Percentiles rank a stretch among this genome's conserved stretches.
These are phyloP conservation scores for Cataglyphis hispanica DNA, from an alignment of 1,140 invertebrate species.

Conservation along the genomic window DNA sequence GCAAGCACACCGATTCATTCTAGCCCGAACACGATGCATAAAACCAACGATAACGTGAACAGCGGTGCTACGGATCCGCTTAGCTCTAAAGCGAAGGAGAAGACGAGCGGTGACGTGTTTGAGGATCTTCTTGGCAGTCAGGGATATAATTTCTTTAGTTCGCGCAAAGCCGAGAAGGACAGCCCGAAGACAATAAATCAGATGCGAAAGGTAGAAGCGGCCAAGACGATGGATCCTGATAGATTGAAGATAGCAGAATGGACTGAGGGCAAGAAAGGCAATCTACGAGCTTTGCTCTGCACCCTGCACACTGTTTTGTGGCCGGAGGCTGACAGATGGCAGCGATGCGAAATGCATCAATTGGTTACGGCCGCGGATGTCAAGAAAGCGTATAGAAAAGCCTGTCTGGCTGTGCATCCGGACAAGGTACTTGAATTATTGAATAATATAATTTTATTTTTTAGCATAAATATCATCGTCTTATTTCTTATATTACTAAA, in stretches of 20 bases:
- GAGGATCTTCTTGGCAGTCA: conserved; percentile 96
- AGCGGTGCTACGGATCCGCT: conserved; percentile 32
- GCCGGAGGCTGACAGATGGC: conserved; percentile 96
- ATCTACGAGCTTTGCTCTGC: conserved; percentile 97
- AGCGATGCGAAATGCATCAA: conserved; percentile 97
- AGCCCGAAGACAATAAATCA: conserved; percentile 96
- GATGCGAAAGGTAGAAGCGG: conserved; percentile 95
- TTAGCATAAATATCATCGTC: conserved; percentile 8
- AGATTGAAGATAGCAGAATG: conserved; percentile 94
- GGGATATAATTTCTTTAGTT: conserved; percentile 91
- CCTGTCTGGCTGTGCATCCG: conserved; percentile 98
- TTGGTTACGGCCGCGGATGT: conserved; percentile 96
- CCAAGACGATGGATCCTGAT: conserved; percentile 96
- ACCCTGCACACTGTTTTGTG: conserved; percentile 98
- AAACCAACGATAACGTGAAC: conserved; percentile 74
- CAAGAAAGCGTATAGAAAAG: conserved; percentile 98
- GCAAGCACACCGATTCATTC: conserved; percentile 83
- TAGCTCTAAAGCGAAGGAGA: conserved; percentile 83
- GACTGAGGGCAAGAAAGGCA: conserved; percentile 98
- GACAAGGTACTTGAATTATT: conserved; percentile 93
- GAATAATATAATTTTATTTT: conserved; percentile 6
- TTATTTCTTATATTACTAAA: conserved; percentile 48
- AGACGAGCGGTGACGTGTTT: conserved; percentile 91
- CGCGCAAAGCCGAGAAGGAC: conserved; percentile 90
- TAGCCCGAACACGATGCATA: conserved; percentile 81